Conservation (phyloP, 92 coral and sea anemone genomes). For the Palythoa grandiflora region DNA sequence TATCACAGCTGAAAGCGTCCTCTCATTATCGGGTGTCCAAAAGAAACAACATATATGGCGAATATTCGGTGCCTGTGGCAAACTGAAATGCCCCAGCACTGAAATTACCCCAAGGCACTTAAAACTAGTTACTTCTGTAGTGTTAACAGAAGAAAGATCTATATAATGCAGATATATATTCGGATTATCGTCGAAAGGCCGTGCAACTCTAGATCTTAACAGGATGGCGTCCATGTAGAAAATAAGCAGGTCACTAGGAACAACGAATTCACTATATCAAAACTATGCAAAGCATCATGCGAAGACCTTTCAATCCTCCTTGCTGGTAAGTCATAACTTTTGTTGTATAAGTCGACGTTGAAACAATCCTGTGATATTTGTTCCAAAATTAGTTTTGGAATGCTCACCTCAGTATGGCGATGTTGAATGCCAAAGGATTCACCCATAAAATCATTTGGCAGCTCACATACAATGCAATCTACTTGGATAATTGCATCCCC, state of each 20-base stretch:
- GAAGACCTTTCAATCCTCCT: constrained; percentile 18
- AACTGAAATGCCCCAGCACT: constrained; percentile 59
- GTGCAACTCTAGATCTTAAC: constrained; percentile 3
- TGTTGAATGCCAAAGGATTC: constrained; percentile 7
- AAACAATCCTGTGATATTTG: not conserved
- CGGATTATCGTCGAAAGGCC: constrained; percentile 3
- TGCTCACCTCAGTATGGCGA: not conserved
- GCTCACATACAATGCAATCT: not conserved
- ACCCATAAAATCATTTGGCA: not conserved
- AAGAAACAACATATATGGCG: constrained; percentile 31
- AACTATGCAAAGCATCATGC: constrained; percentile 6
- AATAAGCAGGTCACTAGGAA: constrained; percentile 12
- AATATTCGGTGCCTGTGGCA: constrained; percentile 28
- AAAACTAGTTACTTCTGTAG: constrained; percentile 44
- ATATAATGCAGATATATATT: constrained; percentile 16
- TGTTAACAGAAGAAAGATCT: constrained; percentile 20
- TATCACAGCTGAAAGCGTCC: not conserved
- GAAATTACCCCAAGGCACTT: constrained; percentile 36
- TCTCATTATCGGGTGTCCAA: constrained; percentile 3
- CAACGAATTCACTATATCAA: not conserved
- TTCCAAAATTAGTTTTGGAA: not conserved
- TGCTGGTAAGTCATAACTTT: not conserved
- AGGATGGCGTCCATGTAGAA: constrained; percentile 16
- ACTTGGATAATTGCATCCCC: not conserved
- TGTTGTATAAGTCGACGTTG: not conserved